Conservation (phyloP, 2,113 vertebrate species). For the human (Homo sapiens) region DNA sequence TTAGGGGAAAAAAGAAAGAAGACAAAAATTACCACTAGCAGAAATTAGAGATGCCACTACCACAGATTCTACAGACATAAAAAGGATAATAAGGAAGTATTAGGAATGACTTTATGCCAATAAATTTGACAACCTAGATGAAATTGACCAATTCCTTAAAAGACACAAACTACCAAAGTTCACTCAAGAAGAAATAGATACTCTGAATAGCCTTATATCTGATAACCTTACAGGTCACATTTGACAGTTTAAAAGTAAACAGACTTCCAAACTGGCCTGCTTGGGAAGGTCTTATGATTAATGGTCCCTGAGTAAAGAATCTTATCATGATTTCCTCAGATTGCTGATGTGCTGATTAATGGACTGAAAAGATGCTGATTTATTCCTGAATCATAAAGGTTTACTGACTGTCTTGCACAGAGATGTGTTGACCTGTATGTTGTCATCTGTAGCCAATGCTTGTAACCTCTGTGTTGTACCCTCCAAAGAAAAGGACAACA, state of each 20-base stretch:
- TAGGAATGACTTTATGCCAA: neutral
- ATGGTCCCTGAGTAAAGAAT: neutral
- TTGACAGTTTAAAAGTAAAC: neutral
- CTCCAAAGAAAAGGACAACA: neutral
- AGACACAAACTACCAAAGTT: neutral
- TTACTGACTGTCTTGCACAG: neutral
- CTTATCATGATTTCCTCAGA: neutral
- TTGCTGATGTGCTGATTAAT: neutral
- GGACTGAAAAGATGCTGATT: rapidly evolving
- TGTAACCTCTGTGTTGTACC: neutral
- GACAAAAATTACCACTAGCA: neutral
- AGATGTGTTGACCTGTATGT: neutral
- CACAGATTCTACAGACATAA: neutral
- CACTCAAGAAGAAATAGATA: neutral
- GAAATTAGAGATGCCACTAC: neutral
- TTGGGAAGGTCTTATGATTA: neutral
- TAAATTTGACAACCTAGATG: neutral
- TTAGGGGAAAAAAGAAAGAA: neutral
- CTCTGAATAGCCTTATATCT: neutral
- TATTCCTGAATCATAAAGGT: neutral
- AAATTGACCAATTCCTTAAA: neutral
- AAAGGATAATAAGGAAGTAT: neutral
- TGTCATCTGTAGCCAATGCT: neutral
- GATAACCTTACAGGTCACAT: neutral
- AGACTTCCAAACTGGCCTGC: neutral